Evolutionary conservation across 2,113 vertebrate genomes (phyloP), one percentile per base, ranked within the genome.

Genomic region (Terrapene triunguis): DNA sequence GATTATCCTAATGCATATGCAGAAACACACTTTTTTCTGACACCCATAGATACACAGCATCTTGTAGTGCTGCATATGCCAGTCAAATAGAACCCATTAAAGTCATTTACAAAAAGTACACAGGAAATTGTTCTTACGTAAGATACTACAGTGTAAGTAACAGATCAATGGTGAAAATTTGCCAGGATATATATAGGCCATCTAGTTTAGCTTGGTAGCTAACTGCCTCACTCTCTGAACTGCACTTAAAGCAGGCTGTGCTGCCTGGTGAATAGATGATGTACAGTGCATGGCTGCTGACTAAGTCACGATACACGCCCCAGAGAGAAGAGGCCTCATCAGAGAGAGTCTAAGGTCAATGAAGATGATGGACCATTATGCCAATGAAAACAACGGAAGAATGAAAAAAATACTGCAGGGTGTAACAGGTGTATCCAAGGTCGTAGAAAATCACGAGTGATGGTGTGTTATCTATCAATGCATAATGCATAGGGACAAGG

Each of bases 71-170:
- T 6, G 69, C 96, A 89, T 87, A 22, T 24, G 0, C 79, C 55
- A 1, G 1, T 84, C 93, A 88, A 78, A 47, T 79, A 91, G 84
- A 90, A 92, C 2, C 89, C 93, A 88, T 89, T 95, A 96, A 65
- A 96, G 89, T 81, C 92, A 92, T 80, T 96, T 95, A 87, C 65
- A 76, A 95, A 59, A 82, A 94, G 89, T 3, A 38, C 47, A 88
- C 87, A 96, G 93, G 96, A 96, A 97, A 94, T 89, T 92, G 48
- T 80, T 93, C 90, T 96, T 94, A 96, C 13, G 53, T 90, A 96
- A 94, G 85, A 54, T 90, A 96, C 94, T 91, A 94, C 86, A 9
- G 24, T 92, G 80, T 83, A 81, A 95, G 69, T 24, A 22, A 44
- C 50, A 44, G 90, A 97, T 92, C 87, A 21, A 74, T 1, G 83